A percentile compares a stretch with the other conserved stretches of the same genome.
These are phyloP conservation scores for Ispidina picta DNA, from an alignment of 2,797 vertebrate species.

Conservation along the genomic window DNA sequence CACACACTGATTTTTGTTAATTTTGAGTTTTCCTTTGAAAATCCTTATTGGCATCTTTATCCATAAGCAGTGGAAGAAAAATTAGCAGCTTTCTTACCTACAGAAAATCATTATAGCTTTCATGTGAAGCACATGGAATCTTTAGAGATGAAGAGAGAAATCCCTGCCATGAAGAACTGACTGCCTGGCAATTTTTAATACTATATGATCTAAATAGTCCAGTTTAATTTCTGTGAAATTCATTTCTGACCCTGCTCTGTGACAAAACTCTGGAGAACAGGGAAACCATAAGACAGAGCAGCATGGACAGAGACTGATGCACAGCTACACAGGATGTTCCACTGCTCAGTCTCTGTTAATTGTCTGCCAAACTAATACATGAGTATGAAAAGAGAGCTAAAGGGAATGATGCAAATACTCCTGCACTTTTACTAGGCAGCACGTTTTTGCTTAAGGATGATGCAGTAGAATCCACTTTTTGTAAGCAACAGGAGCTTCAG, in stretches of 20 bases:
- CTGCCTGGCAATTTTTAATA: not conserved
- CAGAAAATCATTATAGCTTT: not conserved
- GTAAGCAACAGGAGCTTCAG: not conserved
- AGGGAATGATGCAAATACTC: not conserved
- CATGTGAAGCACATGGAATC: not conserved
- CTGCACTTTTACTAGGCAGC: not conserved
- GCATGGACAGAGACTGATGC: not conserved
- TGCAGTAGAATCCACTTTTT: not conserved
- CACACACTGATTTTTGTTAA: not conserved
- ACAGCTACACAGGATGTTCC: not conserved
- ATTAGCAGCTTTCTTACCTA: not conserved
- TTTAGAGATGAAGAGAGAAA: not conserved
- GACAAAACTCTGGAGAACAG: not conserved
- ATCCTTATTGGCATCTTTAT: not conserved
- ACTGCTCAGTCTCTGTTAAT: not conserved
- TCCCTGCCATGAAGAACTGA: not conserved
- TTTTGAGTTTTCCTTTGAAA: not conserved
- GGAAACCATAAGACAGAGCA: not conserved
- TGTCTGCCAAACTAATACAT: not conserved
- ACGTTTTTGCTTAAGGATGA: not conserved
- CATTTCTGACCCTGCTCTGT: not conserved
- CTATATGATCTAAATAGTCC: conserved; percentile 2
- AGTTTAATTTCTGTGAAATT: not conserved
- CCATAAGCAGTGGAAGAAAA: not conserved
- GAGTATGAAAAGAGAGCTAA: not conserved